A percentile compares a stretch with the other conserved stretches of the same genome.
Evolutionary conservation across 2,797 vertebrate species (phyloP).

Genomic region (Semotilus atromaculatus): DNA sequence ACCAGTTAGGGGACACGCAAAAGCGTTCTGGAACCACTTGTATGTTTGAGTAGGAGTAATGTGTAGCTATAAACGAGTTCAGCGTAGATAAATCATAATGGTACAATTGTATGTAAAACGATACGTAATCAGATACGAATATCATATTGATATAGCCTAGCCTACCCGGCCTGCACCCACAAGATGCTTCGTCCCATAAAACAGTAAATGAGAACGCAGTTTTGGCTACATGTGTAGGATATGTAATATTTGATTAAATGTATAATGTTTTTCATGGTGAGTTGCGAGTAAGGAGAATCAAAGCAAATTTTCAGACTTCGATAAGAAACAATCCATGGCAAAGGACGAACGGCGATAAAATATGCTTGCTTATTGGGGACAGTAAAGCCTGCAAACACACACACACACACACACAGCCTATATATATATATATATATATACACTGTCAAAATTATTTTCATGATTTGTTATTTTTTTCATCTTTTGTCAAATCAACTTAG

Average conservation of each 20-base stretch:
- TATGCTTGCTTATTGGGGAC: constrained; percentile 82
- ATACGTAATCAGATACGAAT: constrained; percentile 3
- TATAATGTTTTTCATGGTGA: neutral
- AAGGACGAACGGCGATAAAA: constrained; percentile 82
- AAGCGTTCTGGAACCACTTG: constrained; percentile 33
- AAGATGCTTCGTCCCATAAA: neutral
- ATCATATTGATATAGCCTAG: no score
- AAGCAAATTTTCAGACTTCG: constrained; percentile 75
- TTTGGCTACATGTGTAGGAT: neutral
- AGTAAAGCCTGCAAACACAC: constrained; percentile 77
- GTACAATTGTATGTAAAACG: neutral
- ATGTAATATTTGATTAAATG: neutral
- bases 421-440: no score
- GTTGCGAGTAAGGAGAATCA: constrained; percentile 49
- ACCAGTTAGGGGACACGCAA: constrained; percentile 41
- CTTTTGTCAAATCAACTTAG: no score
- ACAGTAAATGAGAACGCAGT: neutral
- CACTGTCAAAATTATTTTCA: no score
- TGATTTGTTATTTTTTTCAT: no score
- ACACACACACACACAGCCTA: no score
- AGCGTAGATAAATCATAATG: constrained; percentile 14
- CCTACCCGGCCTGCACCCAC: neutral
- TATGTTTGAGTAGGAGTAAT: constrained; percentile 42
- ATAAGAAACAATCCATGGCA: constrained; percentile 80
- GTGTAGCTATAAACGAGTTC: constrained; percentile 65